Evolutionary conservation across 92 coral and sea anemone genomes (phyloP), one percentile per base, ranked within the genome.

Genomic region (Umimayanthus chanpuru): DNA sequence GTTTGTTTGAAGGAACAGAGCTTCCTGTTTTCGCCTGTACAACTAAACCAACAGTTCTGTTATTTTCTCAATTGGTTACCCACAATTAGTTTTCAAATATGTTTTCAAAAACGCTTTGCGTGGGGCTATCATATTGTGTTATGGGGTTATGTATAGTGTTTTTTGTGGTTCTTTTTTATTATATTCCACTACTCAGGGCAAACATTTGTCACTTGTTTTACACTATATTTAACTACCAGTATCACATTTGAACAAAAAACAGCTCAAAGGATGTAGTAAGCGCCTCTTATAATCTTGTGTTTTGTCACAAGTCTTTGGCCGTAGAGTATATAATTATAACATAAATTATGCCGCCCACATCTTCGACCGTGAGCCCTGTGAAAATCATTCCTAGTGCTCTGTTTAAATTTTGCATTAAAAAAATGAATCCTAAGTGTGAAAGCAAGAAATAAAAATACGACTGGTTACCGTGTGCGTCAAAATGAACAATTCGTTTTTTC

Each of bases 21-120:
- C 41, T 72, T 72, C 76, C 76, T 72, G 76, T 72, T 72, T 29
- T 72, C 76, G 21, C 76, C 76, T 61, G 76, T 72, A 72, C 76
- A 72, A 72, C 29, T 72, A 72, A 72, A 11, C 21, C 38, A 29
- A 72, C 36, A 29, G 16, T 32, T 68, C 76, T 30, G 36, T 72
- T 72, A 23, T 72, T 72, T 72, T 29, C 76, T 72, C 76, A 72
- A 72, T 72, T 72, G 76, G n/a, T 72, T 61, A 61, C 2, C 68
- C 9, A 1, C 1, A 21, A 29, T 72, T 14, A 11, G 41, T 29
- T 72, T 15, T 15, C 40, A 72, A 72, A 72, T 10, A 28, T 2
- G 58, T 29, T 70, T 25, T 11, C 9, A 8, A 11, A 9, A 72
- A 12, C 41, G 20, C 76, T 72, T 32, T 28, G 76, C 76, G 38